A percentile compares a stretch with the other conserved stretches of the same genome.
These are phyloP conservation scores for Tachycineta bicolor DNA, from an alignment of 2,113 vertebrate species.

Conservation along the genomic window DNA sequence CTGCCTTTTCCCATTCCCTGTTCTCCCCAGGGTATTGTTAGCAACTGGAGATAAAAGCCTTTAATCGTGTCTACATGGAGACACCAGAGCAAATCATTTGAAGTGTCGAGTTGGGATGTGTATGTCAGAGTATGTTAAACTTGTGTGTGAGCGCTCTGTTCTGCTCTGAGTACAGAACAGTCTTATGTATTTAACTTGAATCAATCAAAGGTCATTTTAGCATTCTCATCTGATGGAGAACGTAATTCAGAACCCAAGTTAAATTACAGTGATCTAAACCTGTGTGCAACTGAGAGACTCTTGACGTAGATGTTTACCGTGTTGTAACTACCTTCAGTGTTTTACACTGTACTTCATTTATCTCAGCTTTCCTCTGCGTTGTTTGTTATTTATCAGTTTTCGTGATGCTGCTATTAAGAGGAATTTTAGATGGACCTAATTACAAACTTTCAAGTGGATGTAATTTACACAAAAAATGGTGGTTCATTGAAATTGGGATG, in stretches of 20 bases:
- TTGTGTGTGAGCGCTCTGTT: not conserved
- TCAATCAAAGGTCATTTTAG: conserved; percentile 23
- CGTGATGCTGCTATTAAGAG: not conserved
- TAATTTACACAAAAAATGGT: not conserved
- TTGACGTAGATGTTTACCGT: not conserved
- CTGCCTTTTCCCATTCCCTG: not conserved
- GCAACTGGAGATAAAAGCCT: not conserved
- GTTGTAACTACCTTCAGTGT: not conserved
- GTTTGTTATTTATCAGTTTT: not conserved
- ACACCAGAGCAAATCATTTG: not conserved
- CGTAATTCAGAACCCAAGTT: not conserved
- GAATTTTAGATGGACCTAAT: not conserved
- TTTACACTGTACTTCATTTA: not conserved
- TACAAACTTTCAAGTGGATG: not conserved
- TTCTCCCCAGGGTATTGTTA: conserved; percentile 9
- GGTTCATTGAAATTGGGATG: not conserved
- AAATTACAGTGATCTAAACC: not conserved
- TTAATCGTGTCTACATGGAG: conserved; percentile 15
- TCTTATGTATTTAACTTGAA: not conserved
- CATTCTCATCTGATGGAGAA: not conserved
- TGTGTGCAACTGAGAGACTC: not conserved
- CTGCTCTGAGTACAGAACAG: not conserved
- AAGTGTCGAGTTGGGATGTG: not conserved
- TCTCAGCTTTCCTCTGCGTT: not conserved
- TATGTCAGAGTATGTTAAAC: conserved; percentile 25